Evolutionary conservation across 2,797 vertebrate genomes (phyloP).

Genomic region (Sebastes paucispinis): DNA sequence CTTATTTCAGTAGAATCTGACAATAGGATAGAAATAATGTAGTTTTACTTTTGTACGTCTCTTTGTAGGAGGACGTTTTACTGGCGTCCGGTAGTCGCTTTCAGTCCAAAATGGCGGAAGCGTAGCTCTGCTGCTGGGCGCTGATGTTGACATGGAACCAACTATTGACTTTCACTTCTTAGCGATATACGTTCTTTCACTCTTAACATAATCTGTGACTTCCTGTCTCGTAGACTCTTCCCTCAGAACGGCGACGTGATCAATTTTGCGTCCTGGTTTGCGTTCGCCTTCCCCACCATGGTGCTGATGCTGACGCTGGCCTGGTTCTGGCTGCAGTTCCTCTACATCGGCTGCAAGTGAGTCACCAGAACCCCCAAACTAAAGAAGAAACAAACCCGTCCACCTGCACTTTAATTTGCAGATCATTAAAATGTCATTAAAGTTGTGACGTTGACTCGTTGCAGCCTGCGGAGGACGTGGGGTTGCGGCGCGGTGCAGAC

Average conservation of each 20-base stretch:
- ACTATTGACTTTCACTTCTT: no score
- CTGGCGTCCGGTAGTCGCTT: no score
- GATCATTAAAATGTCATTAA: not conserved
- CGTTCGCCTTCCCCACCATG: constrained; percentile 94
- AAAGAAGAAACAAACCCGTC: not conserved
- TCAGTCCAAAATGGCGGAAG: no score
- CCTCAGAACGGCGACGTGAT: constrained; percentile 87
- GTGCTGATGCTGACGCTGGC: constrained; percentile 87
- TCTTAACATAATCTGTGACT: not conserved
- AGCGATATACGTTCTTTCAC: no score
- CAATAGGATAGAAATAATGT: no score
- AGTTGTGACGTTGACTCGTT: not conserved
- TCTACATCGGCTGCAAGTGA: constrained; percentile 89
- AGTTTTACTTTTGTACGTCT: no score
- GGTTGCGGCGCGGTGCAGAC: constrained; percentile 75
- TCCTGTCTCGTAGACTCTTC: constrained; percentile 83
- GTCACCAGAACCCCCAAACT: constrained; percentile 40
- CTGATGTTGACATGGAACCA: no score
- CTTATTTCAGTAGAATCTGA: no score
- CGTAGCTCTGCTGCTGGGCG: no score
- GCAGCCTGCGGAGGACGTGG: constrained; percentile 85
- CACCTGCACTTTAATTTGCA: no score
- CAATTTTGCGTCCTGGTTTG: constrained; percentile 97
- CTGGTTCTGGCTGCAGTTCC: constrained; percentile 92
- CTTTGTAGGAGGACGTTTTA: no score